Conservation (phyloP, 1,140 invertebrate genomes). For the Drosophila burlai region DNA sequence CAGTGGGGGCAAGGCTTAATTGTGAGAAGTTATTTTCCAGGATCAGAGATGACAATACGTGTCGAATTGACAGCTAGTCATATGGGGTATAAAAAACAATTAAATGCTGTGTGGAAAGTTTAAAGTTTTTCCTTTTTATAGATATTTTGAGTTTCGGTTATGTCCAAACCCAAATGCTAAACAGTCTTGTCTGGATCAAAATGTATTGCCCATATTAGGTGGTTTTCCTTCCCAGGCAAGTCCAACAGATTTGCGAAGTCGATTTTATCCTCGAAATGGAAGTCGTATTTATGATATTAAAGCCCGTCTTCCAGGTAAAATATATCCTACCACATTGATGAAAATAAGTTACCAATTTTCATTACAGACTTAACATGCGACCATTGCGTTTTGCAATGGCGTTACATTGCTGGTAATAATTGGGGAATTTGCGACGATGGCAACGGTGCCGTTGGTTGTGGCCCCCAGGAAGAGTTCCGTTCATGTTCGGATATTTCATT, state of each 20-base stretch:
- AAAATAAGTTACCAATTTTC: neutral
- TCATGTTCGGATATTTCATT: slow-evolving; percentile 94
- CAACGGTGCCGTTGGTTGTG: slow-evolving; percentile 86
- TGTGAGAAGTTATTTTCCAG: slow-evolving; percentile 90
- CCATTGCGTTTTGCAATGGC: slow-evolving; percentile 85
- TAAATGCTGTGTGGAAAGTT: neutral
- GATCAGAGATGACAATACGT: slow-evolving; percentile 89
- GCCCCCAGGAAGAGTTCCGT: slow-evolving; percentile 92
- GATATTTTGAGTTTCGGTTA: slow-evolving; percentile 94
- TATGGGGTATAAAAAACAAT: slow-evolving; percentile 86
- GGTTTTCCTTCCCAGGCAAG: slow-evolving; percentile 74
- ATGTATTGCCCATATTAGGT: slow-evolving; percentile 88
- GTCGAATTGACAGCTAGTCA: slow-evolving; percentile 93
- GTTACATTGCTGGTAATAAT: slow-evolving; percentile 84
- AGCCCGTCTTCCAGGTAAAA: slow-evolving; percentile 88
- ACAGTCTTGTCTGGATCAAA: slow-evolving; percentile 91
- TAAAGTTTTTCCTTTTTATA: slow-evolving; percentile 15
- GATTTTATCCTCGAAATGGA: slow-evolving; percentile 91
- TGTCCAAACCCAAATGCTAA: slow-evolving; percentile 89
- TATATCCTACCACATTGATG: neutral
- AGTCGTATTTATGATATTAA: slow-evolving; percentile 92
- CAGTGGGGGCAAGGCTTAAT: slow-evolving; percentile 93
- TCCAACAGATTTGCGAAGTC: slow-evolving; percentile 84
- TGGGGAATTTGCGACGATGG: slow-evolving; percentile 86
- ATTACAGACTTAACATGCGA: slow-evolving; percentile 85